Evolutionary conservation across 2,113 vertebrate genomes (phyloP).

Genomic region (Xiphophorus hellerii): DNA sequence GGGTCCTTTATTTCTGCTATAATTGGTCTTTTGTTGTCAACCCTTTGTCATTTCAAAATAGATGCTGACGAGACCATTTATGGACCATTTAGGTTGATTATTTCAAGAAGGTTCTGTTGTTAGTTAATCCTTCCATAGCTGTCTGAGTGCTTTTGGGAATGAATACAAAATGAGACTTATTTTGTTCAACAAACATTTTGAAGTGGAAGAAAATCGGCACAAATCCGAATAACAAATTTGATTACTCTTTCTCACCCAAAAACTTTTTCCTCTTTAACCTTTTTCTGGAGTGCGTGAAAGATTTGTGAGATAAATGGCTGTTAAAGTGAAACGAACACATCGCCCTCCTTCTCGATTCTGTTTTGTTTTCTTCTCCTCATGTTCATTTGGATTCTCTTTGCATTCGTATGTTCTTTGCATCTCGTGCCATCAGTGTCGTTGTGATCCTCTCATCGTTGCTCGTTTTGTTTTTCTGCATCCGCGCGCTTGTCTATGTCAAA

Average conservation of each 20-base stretch:
- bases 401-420: not conserved
- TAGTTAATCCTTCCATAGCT: not conserved
- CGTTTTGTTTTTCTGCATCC: constrained; percentile 19
- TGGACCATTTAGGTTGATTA: not conserved
- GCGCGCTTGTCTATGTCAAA: constrained; percentile 19
- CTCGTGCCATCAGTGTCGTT: constrained; percentile 22
- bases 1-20: not conserved
- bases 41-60: not conserved
- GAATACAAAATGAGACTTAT: not conserved
- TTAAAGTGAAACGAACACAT: constrained; percentile 32
- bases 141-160: not conserved
- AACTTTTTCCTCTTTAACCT: not conserved
- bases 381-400: constrained; percentile 12
- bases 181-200: not conserved
- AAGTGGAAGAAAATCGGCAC: not conserved
- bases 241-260: not conserved
- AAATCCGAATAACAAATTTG: not conserved
- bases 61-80: not conserved
- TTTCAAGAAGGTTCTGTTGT: not conserved
- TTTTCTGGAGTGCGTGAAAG: not conserved
- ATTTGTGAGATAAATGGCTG: constrained; percentile 22
- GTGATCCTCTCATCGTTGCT: constrained; percentile 30
- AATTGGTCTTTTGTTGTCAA: not conserved
- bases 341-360: not conserved
- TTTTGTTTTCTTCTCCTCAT: constrained; percentile 1